A percentile compares a stretch with the other conserved stretches of the same genome.
Evolutionary conservation across 2,797 vertebrate genomes (phyloP).

Genomic region (Benthosema pterotum): DNA sequence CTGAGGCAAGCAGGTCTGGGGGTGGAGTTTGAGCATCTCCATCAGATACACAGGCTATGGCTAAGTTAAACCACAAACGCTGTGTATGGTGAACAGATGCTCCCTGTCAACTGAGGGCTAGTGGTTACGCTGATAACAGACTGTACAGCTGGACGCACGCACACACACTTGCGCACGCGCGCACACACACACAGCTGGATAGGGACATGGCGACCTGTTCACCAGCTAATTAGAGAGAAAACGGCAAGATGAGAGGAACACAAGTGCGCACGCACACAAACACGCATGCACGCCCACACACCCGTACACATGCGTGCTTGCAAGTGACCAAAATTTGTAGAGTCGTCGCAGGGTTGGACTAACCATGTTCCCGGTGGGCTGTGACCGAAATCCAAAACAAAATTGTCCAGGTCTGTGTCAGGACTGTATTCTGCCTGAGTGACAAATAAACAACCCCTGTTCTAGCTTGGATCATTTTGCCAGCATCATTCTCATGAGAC

Average conservation of each 20-base stretch:
- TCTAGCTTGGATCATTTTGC: too few relatives aligned
- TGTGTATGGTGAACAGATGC: conserved; percentile 67
- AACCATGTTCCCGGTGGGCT: too few relatives aligned
- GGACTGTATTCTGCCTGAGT: too few relatives aligned
- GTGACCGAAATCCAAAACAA: too few relatives aligned
- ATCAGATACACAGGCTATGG: conserved; percentile 37
- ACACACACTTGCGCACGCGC: conserved; percentile 23
- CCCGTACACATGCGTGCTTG: too few relatives aligned
- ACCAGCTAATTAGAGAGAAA: conserved; percentile 66
- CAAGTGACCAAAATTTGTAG: too few relatives aligned
- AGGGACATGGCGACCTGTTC: conserved; percentile 54
- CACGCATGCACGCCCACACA: background rate
- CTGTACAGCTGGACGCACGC: conserved; percentile 63
- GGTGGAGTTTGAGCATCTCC: conserved; percentile 27
- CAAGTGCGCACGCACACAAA: background rate
- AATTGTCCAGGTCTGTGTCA: too few relatives aligned
- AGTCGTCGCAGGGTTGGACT: too few relatives aligned
- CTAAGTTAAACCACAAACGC: conserved; percentile 40
- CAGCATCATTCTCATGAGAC: too few relatives aligned
- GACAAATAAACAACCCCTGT: too few relatives aligned
- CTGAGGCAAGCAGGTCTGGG: conserved; percentile 16
- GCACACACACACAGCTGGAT: conserved; percentile 46
- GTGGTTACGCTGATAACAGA: conserved; percentile 77
- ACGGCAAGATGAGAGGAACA: conserved; percentile 15
- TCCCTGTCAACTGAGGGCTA: conserved; percentile 60